Percentiles rank a stretch among this genome's conserved stretches.
Evolutionary conservation across 1,140 invertebrate genomes (phyloP).

Genomic region (Ips nitidus): DNA sequence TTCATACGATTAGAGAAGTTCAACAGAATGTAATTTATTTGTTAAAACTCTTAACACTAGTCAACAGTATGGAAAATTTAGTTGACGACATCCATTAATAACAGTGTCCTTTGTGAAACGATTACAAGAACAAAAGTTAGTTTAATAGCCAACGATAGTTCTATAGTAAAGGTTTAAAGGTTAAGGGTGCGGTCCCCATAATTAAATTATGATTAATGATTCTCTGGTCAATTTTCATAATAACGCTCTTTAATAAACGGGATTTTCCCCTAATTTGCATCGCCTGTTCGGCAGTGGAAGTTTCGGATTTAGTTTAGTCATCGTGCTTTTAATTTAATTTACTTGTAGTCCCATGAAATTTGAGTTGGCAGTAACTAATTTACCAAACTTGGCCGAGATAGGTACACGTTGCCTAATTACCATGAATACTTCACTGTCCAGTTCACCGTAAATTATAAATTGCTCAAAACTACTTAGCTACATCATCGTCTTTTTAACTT

Average conservation of each 20-base stretch:
- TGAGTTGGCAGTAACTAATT: slow-evolving; percentile 13
- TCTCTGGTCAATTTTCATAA: slow-evolving; percentile 35
- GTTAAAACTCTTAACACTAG: slow-evolving; percentile 5
- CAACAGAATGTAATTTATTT: not conserved
- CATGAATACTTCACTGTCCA: slow-evolving; percentile 4
- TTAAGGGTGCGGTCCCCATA: slow-evolving; percentile 34
- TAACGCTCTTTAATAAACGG: slow-evolving; percentile 34
- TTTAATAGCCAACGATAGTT: slow-evolving; percentile 28
- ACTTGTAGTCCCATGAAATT: slow-evolving; percentile 22
- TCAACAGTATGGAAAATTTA: slow-evolving; percentile 24
- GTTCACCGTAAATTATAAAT: not conserved
- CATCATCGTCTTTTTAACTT: too few relatives aligned
- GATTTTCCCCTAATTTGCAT: slow-evolving; percentile 28
- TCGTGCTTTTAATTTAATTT: slow-evolving; percentile 31
- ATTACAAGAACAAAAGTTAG: slow-evolving; percentile 37
- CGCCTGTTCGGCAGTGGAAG: slow-evolving; percentile 19
- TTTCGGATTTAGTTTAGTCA: slow-evolving; percentile 33
- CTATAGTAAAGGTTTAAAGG: slow-evolving; percentile 29
- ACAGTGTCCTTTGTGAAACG: slow-evolving; percentile 28
- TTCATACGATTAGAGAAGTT: too few relatives aligned
- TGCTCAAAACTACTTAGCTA: too few relatives aligned
- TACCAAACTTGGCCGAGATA: slow-evolving; percentile 11
- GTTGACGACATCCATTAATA: slow-evolving; percentile 31
- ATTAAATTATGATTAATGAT: slow-evolving; percentile 38
- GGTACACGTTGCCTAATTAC: slow-evolving; percentile 3